These are phyloP conservation scores for Sinohyriopsis cumingii DNA, from an alignment of 2,888 invertebrate genomes.

Conservation along the genomic window DNA sequence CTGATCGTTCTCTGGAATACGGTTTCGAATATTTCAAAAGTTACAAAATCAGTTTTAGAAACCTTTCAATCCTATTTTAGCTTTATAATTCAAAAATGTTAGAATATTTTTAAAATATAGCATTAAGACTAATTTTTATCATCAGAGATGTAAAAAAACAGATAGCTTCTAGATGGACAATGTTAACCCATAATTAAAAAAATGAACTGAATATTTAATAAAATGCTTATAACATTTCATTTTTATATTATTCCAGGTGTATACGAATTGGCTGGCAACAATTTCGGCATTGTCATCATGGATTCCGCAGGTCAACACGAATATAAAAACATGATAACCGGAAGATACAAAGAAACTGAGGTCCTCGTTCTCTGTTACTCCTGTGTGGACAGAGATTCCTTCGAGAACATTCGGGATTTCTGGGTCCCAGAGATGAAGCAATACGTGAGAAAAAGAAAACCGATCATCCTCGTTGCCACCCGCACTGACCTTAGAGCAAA, in stretches of 20 bases:
- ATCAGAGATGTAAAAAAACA: neutral
- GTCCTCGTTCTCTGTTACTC: conserved; percentile 57
- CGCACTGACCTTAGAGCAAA: conserved; percentile 48
- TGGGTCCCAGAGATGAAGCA: conserved; percentile 57
- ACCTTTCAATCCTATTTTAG: too few species aligned
- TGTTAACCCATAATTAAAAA: too few species aligned
- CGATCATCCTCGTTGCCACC: conserved; percentile 57
- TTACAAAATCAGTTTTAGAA: conserved; percentile 27
- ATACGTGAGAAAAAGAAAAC: conserved; percentile 39
- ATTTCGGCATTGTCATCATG: conserved; percentile 51
- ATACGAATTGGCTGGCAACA: conserved; percentile 46
- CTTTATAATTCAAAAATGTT: too few species aligned
- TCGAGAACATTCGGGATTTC: conserved; percentile 50
- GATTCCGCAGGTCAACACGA: conserved; percentile 59
- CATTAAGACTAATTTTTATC: too few species aligned
- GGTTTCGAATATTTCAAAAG: neutral
- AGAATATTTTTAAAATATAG: too few species aligned
- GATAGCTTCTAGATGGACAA: neutral
- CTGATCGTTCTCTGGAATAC: neutral
- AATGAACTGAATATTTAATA: too few species aligned
- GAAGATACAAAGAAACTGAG: conserved; percentile 53
- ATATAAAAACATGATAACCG: conserved; percentile 46
- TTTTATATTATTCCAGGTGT: too few species aligned
- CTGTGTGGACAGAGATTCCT: conserved; percentile 50
- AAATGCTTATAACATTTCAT: too few species aligned